These are phyloP conservation scores for Nipponacmea schrenckii DNA, from an alignment of 2,888 invertebrate species.

Conservation along the genomic window DNA sequence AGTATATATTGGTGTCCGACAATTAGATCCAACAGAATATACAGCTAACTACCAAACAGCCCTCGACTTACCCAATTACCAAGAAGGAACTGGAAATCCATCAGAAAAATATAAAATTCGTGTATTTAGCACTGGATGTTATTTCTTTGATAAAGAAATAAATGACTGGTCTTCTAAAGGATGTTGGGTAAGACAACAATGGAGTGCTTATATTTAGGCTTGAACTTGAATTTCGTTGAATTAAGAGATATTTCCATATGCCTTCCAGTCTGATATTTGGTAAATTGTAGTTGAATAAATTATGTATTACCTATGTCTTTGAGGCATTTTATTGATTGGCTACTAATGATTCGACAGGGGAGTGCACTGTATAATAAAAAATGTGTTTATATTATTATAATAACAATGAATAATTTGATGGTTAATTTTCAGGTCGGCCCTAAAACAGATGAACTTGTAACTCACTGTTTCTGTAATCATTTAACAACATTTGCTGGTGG, in stretches of 20 bases:
- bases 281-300: no score
- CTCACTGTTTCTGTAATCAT: constrained; percentile 64
- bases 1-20: constrained; percentile 63
- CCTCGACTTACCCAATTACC: constrained; percentile 44
- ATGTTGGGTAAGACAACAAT: constrained; percentile 35
- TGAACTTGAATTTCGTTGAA: no score
- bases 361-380: no score
- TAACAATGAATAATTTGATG: no score
- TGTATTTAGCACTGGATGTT: constrained; percentile 65
- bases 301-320: no score
- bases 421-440: constrained; percentile 36
- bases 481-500: constrained; percentile 69
- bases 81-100: constrained; percentile 52
- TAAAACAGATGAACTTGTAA: constrained; percentile 37
- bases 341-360: no score
- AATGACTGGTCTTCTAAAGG: constrained; percentile 60
- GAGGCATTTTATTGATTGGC: no score
- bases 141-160: constrained; percentile 55
- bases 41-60: constrained; percentile 46
- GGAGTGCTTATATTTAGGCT: no score
- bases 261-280: no score
- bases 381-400: no score
- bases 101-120: constrained; percentile 63
- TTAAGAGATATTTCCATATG: no score
- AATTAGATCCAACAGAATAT: constrained; percentile 45